These are phyloP conservation scores for Drosophila quinaria DNA, from an alignment of 2,888 invertebrate genomes.

Conservation along the genomic window DNA sequence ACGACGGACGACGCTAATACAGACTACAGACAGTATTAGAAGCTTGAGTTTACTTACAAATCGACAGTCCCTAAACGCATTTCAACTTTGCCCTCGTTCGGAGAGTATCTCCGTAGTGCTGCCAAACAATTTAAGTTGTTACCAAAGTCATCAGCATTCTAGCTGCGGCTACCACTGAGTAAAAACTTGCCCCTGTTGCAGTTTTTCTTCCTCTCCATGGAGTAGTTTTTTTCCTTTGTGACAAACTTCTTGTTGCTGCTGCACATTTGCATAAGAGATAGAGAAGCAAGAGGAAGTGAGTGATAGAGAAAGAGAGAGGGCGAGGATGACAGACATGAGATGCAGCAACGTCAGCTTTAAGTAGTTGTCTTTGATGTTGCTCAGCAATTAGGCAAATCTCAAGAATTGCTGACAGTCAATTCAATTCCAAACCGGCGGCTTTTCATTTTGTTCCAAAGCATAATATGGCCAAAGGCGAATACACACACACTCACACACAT, in stretches of 20 bases:
- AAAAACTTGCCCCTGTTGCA: constrained; percentile 68
- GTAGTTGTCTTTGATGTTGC: constrained; percentile 35
- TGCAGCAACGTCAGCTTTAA: constrained; percentile 33
- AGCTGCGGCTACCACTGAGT: constrained; percentile 52
- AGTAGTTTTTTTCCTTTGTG: constrained; percentile 27
- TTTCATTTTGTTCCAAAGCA: constrained; percentile 26
- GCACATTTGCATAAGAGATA: constrained; percentile 49
- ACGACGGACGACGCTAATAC: constrained; percentile 30
- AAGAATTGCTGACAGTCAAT: constrained; percentile 39
- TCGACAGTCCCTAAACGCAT: constrained; percentile 63
- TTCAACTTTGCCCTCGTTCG: constrained; percentile 62
- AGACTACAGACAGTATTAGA: constrained; percentile 23
- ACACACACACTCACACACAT: constrained; percentile 1
- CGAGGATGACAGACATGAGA: constrained; percentile 5
- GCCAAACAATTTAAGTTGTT: constrained; percentile 82
- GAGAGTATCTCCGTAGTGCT: constrained; percentile 49
- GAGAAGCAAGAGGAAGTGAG: neutral
- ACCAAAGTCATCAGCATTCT: constrained; percentile 78
- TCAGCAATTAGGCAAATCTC: constrained; percentile 61
- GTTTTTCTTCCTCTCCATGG: constrained; percentile 31
- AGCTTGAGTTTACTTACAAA: constrained; percentile 52
- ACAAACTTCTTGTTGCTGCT: constrained; percentile 60
- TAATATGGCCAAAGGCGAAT: constrained; percentile 40
- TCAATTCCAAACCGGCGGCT: constrained; percentile 29
- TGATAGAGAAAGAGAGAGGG: neutral